Evolutionary conservation across 2,888 invertebrate genomes (phyloP).

Genomic region (Cinara cedri): DNA sequence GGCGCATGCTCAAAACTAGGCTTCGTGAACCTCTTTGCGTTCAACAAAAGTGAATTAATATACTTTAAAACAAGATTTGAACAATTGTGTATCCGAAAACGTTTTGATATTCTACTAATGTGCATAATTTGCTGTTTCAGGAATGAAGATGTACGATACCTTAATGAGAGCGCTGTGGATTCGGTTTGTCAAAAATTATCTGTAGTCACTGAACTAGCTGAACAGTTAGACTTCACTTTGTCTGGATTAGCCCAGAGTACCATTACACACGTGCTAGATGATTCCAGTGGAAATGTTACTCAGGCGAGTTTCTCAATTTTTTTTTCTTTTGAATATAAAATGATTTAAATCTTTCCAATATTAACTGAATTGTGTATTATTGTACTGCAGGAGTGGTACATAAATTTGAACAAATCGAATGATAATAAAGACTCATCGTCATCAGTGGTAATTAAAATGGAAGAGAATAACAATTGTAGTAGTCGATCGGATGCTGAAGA

Average conservation of each 20-base stretch:
- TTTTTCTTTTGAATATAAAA: too few relatives aligned
- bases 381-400: slow-evolving; percentile 50
- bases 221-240: slow-evolving; percentile 70
- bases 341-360: background rate
- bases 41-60: slow-evolving; percentile 50
- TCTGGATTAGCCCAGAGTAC: slow-evolving; percentile 58
- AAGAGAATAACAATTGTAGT: slow-evolving; percentile 54
- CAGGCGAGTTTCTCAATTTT: background rate
- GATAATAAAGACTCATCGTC: background rate
- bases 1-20: slow-evolving; percentile 71
- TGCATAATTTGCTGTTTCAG: background rate
- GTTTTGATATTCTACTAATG: background rate
- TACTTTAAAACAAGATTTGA: background rate
- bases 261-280: slow-evolving; percentile 7
- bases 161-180: slow-evolving; percentile 66
- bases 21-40: slow-evolving; percentile 69
- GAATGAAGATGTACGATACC: slow-evolving; percentile 58
- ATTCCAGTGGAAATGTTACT: slow-evolving; percentile 30
- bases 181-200: slow-evolving; percentile 71
- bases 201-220: slow-evolving; percentile 72
- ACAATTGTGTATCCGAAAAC: background rate
- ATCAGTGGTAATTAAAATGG: background rate
- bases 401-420: slow-evolving; percentile 20
- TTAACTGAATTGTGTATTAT: background rate
- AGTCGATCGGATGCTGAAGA: slow-evolving; percentile 67